These are phyloP conservation scores for Orchestia grillus DNA, from an alignment of 1,140 invertebrate species.

Conservation along the genomic window DNA sequence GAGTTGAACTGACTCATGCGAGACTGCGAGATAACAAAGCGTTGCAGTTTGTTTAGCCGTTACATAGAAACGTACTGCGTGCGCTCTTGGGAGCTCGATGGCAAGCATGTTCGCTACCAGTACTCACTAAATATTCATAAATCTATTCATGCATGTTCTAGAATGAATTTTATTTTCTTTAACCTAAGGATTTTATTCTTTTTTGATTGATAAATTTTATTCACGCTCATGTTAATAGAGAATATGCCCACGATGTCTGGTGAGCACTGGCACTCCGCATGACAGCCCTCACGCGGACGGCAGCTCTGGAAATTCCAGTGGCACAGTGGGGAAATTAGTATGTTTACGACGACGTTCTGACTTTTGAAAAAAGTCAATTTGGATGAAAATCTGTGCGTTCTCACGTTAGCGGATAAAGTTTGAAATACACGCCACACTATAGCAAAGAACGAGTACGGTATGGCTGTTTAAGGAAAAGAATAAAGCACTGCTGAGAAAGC, in stretches of 20 bases:
- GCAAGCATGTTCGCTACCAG: neutral
- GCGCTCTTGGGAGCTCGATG: neutral
- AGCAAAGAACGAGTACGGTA: neutral
- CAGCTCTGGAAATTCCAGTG: neutral
- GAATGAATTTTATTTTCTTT: neutral
- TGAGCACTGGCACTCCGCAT: neutral
- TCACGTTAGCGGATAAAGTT: neutral
- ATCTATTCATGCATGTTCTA: neutral
- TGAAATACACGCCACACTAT: neutral
- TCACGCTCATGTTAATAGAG: neutral
- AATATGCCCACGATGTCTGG: neutral
- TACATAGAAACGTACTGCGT: neutral
- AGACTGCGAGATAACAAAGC: neutral
- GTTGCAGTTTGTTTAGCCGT: neutral
- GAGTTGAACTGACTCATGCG: neutral
- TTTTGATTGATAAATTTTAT: neutral
- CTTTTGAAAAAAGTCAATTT: neutral
- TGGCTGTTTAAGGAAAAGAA: neutral
- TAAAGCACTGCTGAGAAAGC: neutral
- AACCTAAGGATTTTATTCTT: neutral
- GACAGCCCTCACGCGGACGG: neutral
- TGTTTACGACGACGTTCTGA: neutral
- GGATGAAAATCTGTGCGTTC: neutral
- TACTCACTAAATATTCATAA: neutral
- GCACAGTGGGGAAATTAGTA: neutral